Percentiles rank a stretch among this genome's conserved stretches.
phyloP scores from a whole-genome alignment of 2,113 vertebrate species.

The Nyctibius bracteatus region DNA sequence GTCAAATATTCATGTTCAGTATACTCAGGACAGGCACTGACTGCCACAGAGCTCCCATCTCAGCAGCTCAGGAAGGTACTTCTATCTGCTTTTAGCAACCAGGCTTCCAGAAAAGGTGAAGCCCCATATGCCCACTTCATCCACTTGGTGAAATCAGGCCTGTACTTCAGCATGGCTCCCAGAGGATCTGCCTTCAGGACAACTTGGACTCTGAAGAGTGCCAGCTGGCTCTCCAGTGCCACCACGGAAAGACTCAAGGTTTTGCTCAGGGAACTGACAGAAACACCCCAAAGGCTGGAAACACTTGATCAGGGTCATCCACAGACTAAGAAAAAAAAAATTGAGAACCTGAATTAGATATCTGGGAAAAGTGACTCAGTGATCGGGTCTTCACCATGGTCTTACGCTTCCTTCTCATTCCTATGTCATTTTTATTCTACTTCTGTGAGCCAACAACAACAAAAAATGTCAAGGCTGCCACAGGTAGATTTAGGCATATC shows the following conservation, averaged over 20 bases:
- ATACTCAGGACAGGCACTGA: not conserved
- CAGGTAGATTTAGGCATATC: not conserved
- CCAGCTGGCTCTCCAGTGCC: not conserved
- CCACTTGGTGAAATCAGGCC: not conserved
- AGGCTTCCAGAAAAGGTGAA: not conserved
- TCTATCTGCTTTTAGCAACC: not conserved
- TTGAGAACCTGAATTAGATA: not conserved
- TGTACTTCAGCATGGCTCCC: not conserved
- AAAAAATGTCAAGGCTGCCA: not conserved
- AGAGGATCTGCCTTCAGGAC: not conserved
- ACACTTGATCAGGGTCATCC: not conserved
- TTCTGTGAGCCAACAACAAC: not conserved
- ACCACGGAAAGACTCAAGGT: not conserved
- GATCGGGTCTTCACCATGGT: not conserved
- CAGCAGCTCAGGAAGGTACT: not conserved
- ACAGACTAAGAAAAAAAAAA: not conserved
- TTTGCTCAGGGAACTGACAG: not conserved
- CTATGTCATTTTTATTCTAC: not conserved
- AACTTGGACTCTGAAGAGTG: accelerated
- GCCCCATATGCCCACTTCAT: accelerated
- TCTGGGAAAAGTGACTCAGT: not conserved
- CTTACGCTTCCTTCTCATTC: not conserved
- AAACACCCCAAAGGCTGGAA: not conserved
- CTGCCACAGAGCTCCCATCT: not conserved
- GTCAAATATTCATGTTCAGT: not conserved